phyloP scores from a whole-genome alignment of 1,140 invertebrate species.

The Bombus superbus region DNA sequence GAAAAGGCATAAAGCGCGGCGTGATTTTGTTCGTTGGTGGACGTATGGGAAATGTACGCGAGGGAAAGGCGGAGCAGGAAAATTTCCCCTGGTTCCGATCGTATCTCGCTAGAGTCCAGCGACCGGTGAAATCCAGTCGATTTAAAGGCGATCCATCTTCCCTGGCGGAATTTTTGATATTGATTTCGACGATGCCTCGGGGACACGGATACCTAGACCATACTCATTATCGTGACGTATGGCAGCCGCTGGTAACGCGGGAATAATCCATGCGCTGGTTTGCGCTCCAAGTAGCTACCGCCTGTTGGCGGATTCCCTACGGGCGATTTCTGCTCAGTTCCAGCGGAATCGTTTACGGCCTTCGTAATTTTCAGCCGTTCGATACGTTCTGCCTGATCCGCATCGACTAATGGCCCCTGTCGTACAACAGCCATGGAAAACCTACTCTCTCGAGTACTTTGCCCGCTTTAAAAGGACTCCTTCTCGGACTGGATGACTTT shows the following conservation, averaged over 20 bases:
- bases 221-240: conserved; percentile 73
- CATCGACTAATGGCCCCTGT: conserved; percentile 39
- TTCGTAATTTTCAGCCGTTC: conserved; percentile 53
- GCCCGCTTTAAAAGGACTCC: conserved; percentile 35
- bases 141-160: not conserved
- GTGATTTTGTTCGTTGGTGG: not conserved
- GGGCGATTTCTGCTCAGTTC: conserved; percentile 50
- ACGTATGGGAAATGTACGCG: too few species aligned
- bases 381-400: conserved; percentile 46
- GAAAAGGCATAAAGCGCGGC: not conserved
- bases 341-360: conserved; percentile 52
- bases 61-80: not conserved
- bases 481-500: conserved; percentile 50
- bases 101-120: not conserved
- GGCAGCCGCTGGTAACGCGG: conserved; percentile 56
- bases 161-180: conserved; percentile 54
- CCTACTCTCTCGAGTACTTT: not conserved
- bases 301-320: conserved; percentile 27
- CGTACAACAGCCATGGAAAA: conserved; percentile 42
- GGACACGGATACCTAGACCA: conserved; percentile 52
- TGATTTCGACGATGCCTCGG: conserved; percentile 64
- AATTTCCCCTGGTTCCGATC: not conserved
- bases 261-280: conserved; percentile 1
- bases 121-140: not conserved
- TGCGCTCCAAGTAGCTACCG: not conserved